Evolutionary conservation across 2,113 vertebrate species (phyloP).

Genomic region (Macroglossus sobrinus): DNA sequence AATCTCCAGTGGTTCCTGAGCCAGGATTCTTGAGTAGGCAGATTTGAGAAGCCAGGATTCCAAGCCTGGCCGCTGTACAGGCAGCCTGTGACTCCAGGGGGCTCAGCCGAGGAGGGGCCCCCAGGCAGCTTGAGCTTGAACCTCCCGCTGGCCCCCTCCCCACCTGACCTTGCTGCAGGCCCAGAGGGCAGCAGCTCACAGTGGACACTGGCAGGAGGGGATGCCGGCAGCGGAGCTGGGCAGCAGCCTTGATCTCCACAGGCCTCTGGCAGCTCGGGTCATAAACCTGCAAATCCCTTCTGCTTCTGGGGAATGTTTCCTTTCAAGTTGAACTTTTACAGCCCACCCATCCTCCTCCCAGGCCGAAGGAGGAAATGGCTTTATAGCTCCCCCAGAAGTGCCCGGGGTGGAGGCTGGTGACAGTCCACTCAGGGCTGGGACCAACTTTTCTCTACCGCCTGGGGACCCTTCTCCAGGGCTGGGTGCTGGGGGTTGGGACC

Average conservation of each 20-base stretch:
- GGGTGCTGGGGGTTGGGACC: neutral
- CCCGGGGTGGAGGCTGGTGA: neutral
- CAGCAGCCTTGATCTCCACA: conserved; percentile 20
- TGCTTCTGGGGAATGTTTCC: conserved; percentile 27
- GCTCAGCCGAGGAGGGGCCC: neutral
- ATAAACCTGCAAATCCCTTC: neutral
- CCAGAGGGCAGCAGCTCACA: neutral
- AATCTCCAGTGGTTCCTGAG: neutral
- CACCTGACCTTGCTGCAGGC: neutral
- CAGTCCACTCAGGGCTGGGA: neutral
- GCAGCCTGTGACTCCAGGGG: neutral
- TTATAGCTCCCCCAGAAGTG: neutral
- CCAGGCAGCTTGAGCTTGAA: neutral
- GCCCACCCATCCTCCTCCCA: neutral
- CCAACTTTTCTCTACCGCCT: neutral
- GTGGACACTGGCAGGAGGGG: neutral
- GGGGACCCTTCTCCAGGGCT: neutral
- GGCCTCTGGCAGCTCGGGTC: neutral
- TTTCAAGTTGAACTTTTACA: conserved; percentile 65
- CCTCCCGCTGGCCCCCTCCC: neutral
- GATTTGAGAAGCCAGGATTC: neutral
- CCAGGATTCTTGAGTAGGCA: neutral
- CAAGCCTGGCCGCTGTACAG: neutral
- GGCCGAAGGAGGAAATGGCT: conserved; percentile 20
- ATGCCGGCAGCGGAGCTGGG: neutral